A percentile compares a stretch with the other conserved stretches of the same genome.
Conservation (phyloP, 2,888 invertebrate genomes). For the Eueremaeus valkanovi region DNA sequence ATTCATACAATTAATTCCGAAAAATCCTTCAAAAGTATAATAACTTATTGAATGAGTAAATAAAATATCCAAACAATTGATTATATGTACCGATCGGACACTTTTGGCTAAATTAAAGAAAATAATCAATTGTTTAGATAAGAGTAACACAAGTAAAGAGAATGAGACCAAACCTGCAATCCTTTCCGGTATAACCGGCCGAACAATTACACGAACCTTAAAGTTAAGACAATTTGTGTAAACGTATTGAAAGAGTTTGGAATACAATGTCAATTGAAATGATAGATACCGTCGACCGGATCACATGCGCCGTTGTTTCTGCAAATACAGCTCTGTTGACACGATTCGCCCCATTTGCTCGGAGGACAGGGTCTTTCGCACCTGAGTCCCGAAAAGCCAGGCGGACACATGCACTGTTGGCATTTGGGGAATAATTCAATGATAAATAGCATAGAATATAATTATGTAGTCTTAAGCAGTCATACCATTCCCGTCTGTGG, state of each 20-base stretch:
- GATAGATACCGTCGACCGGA: conserved; percentile 48
- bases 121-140: background rate
- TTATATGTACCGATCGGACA: background rate
- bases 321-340: conserved; percentile 49
- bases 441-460: no score
- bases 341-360: conserved; percentile 48
- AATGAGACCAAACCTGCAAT: conserved; percentile 26
- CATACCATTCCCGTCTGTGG: conserved; percentile 33
- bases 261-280: background rate
- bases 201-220: conserved; percentile 35
- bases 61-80: background rate
- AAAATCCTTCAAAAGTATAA: conserved; percentile 61
- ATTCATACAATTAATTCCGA: conserved; percentile 73
- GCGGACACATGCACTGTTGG: conserved; percentile 52
- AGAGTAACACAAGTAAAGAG: no score
- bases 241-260: no score
- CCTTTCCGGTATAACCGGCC: conserved; percentile 13
- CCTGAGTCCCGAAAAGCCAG: conserved; percentile 54
- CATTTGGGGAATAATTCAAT: background rate
- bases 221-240: background rate
- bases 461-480: no score
- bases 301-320: conserved; percentile 50
- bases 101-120: conserved; percentile 45
- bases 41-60: background rate
- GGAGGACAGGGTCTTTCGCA: conserved; percentile 52